phyloP scores from a whole-genome alignment of 35 echinoderm and acorn worm species.

The Apostichopus californicus region DNA sequence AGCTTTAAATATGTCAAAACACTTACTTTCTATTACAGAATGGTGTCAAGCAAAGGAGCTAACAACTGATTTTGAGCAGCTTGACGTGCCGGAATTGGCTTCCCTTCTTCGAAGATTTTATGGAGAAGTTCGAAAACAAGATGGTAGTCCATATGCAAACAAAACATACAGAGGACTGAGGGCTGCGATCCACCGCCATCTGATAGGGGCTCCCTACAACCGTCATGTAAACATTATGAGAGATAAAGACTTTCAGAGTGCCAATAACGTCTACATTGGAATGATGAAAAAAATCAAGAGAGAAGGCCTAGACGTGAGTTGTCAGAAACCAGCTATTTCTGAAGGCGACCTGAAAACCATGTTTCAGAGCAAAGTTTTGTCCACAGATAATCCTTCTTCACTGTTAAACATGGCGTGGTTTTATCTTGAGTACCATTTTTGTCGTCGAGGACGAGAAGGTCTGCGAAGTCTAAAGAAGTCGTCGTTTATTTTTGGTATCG shows the following conservation, averaged over 20 bases:
- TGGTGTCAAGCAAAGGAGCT: too few species aligned
- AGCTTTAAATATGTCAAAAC: too few species aligned
- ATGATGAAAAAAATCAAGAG: constrained; percentile 43
- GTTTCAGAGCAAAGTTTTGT: constrained; percentile 24
- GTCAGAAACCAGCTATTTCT: constrained; percentile 8
- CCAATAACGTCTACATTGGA: constrained; percentile 43
- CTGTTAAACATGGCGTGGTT: constrained; percentile 45
- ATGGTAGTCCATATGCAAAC: too few species aligned
- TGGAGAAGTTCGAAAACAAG: too few species aligned
- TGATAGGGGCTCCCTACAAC: constrained; percentile 33
- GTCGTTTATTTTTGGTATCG: not conserved
- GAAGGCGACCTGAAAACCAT: constrained; percentile 6
- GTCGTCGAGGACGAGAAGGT: constrained; percentile 34
- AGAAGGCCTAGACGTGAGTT: not conserved
- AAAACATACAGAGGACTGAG: not conserved
- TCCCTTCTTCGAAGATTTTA: too few species aligned
- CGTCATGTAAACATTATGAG: constrained; percentile 18
- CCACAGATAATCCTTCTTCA: constrained; percentile 6
- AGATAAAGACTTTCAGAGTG: constrained; percentile 34
- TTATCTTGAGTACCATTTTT: constrained; percentile 20
- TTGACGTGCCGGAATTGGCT: too few species aligned
- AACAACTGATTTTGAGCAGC: too few species aligned
- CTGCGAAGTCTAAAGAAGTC: not conserved
- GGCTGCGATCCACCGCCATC: constrained; percentile 46
- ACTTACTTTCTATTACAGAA: too few species aligned